Evolutionary conservation across 2,113 vertebrate species (phyloP), one percentile per base, ranked within the genome.

Genomic region (Eupsittula cactorum): DNA sequence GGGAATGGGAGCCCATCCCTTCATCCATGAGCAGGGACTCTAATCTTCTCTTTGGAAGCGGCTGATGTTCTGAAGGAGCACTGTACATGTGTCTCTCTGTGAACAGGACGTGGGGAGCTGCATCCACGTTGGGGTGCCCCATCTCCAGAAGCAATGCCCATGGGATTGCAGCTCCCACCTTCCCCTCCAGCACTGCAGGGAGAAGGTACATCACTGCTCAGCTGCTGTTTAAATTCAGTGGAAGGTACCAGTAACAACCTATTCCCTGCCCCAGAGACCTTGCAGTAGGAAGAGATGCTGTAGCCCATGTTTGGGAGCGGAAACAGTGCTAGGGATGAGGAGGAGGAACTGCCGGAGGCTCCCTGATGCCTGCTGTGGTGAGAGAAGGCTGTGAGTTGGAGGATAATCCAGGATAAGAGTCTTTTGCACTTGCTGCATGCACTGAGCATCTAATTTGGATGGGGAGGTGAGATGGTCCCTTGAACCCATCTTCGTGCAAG

Each of bases 31-130:
- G 10, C 69, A 31, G 59, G 62, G 70, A 46, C 31, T 41, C 23
- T 10, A 24, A 25, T 5, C 2, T 2, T 81, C 19, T 39, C n/a
- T 49, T 37, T 63, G 84, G 87, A 65, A 75, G 68, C 53, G 24
- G 31, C 8, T 0, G 1, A 6, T 21, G 80, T 19, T 65, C 57
- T 10, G 84, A 68, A 77, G 74, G 53, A 92, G 75, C 44, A 20
- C 57, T 5, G 4, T 25, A 50, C n/a, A 0, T 0, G 0, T 0
- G 0, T 60, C 33, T 17, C 13, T n/a, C 57, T 59, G 57, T 59
- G 33, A 35, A 24, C 57, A 59, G 57, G n/a, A 24, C 3, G 14
- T 24, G 21, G 21, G 33, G 57, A 23, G 13, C 13, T 59, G 20
- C 57, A 35, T 35, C 57, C 9, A 35, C 2, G 9, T 59, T 24